phyloP scores from a whole-genome alignment of 2,797 vertebrate species.

The Lophius americanus region DNA sequence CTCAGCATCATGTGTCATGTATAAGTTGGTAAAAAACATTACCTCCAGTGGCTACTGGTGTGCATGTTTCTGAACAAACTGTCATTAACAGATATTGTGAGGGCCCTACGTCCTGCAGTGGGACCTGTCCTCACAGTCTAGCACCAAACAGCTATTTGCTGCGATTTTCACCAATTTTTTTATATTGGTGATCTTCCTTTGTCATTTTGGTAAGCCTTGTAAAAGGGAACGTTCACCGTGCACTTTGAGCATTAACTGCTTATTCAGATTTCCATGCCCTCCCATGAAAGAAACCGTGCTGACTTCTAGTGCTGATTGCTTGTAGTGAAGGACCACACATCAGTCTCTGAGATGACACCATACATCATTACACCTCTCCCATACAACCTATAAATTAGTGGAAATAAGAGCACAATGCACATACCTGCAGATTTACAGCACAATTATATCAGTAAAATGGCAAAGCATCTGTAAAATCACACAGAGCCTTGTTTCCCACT shows the following conservation, averaged over 20 bases:
- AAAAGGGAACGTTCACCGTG: slow-evolving; percentile 19
- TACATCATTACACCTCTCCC: slow-evolving; percentile 55
- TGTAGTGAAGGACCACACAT: slow-evolving; percentile 59
- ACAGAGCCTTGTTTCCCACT: background rate
- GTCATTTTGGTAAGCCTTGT: background rate
- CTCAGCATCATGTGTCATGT: too few species aligned
- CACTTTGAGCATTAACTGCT: slow-evolving; percentile 35
- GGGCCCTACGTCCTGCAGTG: too few species aligned
- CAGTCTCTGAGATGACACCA: slow-evolving; percentile 62
- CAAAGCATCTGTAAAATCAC: slow-evolving; percentile 33
- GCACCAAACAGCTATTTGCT: background rate
- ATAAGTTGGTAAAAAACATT: too few species aligned
- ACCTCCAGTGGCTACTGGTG: too few species aligned
- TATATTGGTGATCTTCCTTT: too few species aligned
- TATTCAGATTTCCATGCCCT: slow-evolving; percentile 47
- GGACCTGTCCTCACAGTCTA: too few species aligned
- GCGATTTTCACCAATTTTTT: background rate
- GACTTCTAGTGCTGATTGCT: slow-evolving; percentile 36
- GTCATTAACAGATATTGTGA: too few species aligned
- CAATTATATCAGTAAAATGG: slow-evolving; percentile 38
- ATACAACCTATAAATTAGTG: slow-evolving; percentile 33
- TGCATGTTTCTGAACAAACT: too few species aligned
- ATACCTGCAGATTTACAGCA: slow-evolving; percentile 42
- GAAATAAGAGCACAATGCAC: slow-evolving; percentile 36
- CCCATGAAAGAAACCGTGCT: slow-evolving; percentile 10